Conservation (phyloP, 2,888 invertebrate species). For the Tanytarsus gracilentus region DNA sequence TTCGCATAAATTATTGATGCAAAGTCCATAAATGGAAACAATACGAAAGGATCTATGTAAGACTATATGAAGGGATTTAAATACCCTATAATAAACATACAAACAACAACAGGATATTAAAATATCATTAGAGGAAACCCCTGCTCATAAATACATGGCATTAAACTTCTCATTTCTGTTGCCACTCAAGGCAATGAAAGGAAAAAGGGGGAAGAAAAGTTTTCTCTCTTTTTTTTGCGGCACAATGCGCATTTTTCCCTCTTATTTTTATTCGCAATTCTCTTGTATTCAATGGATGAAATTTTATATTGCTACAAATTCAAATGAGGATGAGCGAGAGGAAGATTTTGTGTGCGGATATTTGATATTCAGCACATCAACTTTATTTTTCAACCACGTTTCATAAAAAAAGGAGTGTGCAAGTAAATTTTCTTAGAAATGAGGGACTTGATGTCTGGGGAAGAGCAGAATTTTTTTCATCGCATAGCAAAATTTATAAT, state of each 20-base stretch:
- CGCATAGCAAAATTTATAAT: no score
- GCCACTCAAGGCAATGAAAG: background rate
- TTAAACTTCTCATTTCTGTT: constrained; percentile 5
- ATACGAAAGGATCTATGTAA: background rate
- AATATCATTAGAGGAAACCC: constrained; percentile 14
- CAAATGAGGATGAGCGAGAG: background rate
- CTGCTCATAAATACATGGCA: constrained; percentile 11
- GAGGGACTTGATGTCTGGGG: no score
- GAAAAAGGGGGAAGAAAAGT: background rate
- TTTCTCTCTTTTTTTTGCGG: no score
- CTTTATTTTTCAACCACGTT: no score
- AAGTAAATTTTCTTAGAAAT: no score
- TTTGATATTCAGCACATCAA: no score
- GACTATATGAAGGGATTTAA: background rate
- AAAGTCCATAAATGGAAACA: background rate
- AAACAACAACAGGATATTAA: constrained; percentile 23
- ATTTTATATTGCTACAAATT: background rate
- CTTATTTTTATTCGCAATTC: background rate
- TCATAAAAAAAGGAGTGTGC: no score
- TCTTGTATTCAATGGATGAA: no score
- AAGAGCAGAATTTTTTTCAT: no score
- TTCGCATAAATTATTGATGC: no score
- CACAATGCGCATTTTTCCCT: background rate
- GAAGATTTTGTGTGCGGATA: no score
- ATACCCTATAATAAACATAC: background rate